Base-by-base conservation (phyloP, 2,797 vertebrate species). In the Phaenicophaeus curvirostris region DNA sequence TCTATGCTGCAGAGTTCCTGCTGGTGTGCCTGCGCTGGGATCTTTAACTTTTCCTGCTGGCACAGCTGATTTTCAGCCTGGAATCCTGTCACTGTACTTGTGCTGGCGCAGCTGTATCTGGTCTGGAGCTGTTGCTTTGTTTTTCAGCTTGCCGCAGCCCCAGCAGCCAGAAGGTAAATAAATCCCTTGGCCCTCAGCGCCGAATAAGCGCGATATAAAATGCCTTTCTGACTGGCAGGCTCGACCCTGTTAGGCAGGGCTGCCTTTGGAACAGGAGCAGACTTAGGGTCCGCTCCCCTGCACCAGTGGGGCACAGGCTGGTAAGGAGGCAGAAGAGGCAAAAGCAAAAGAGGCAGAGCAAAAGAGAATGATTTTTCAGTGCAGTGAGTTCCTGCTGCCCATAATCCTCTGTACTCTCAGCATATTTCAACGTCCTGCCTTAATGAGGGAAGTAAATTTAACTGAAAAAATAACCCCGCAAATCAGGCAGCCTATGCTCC, bases 401-500 rank as follows among this genome's bases (percentile, higher is more conserved):
- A 1, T 35, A 24, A 51, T 76, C 37, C 42, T 6, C 54, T 61
- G 23, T 14, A 19, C 44, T 80, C 13, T 39, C 20, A 30, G 9
- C 16, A 1, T 46, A 46, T 83, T 89, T 89, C 44, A 8, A 89
- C 76, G 83, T 80, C 61, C 82, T 85, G 72, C 24, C 8, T 63
- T 65, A 50, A 83, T 15, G 42, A 85, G 18, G 72, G 85, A 96
- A 93, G 75, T 85, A 51, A 33, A 48, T 48, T 33, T 82, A 89
- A 93, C 87, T 68, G 85, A 74, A 91, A 87, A 87, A 85, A 74
- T 37, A 87, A 59, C 67, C 55, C 50, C 48, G 23, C 66, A 59
- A 67, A 89, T 63, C 44, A 44, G 61, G 68, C 50, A 82, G 68
- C 67, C 69, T 87, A 77, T 90, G 77, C 74, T 94, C 41, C 67